Conservation (phyloP, 2,113 vertebrate genomes). For the Thamnophis sirtalis region DNA sequence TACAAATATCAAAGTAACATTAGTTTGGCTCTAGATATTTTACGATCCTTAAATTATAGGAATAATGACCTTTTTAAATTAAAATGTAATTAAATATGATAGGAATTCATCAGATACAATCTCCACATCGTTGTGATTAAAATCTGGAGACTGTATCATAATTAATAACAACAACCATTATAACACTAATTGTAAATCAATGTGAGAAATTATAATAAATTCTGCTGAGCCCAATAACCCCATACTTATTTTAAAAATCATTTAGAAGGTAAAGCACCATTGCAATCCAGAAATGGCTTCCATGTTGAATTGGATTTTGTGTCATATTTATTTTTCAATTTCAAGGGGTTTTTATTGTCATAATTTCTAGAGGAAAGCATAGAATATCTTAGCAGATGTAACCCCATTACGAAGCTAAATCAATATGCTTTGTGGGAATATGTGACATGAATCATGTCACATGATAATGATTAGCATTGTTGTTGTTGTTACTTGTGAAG, state of each 20-base stretch:
- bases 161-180: background rate
- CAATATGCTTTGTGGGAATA: background rate
- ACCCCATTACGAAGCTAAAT: background rate
- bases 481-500: no score
- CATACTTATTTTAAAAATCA: background rate
- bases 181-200: background rate
- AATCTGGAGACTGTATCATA: background rate
- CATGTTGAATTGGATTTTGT: background rate
- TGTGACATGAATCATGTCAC: background rate
- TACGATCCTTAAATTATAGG: background rate
- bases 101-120: background rate
- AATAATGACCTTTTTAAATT: background rate
- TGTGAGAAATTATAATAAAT: background rate
- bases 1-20: background rate
- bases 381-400: background rate
- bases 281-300: background rate
- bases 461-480: background rate
- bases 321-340: background rate
- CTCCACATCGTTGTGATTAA: background rate
- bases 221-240: background rate
- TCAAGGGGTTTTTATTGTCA: background rate
- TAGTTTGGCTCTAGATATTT: background rate
- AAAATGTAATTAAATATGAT: background rate
- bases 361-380: background rate
- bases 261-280: background rate